A percentile compares a stretch with the other conserved stretches of the same genome.
Evolutionary conservation across 1,140 invertebrate genomes (phyloP).

Genomic region (Dreissena polymorpha): DNA sequence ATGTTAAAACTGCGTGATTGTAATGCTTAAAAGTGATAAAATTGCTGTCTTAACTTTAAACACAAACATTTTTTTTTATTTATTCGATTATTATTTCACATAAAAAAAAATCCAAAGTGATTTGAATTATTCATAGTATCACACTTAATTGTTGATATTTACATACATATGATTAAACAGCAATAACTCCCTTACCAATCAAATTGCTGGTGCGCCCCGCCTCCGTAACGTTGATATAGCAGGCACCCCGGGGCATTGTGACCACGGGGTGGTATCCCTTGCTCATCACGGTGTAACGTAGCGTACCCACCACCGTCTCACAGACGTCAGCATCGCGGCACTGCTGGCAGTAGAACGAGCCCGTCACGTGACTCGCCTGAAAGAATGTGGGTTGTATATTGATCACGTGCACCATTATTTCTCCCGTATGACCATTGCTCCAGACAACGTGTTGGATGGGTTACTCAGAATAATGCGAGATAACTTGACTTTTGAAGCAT

Average conservation of each 20-base stretch:
- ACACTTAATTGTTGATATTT: background rate
- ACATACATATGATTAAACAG: background rate
- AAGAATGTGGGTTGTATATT: background rate
- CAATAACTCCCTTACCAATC: conserved; percentile 85
- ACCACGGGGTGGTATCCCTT: conserved; percentile 89
- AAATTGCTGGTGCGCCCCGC: conserved; percentile 90
- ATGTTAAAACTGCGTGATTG: too few relatives aligned
- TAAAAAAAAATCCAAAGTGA: background rate
- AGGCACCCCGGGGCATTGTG: conserved; percentile 92
- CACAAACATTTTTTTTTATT: background rate
- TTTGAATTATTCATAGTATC: background rate
- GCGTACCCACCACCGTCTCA: conserved; percentile 12
- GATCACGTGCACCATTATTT: too few relatives aligned
- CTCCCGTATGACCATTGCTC: too few relatives aligned
- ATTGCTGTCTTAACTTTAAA: background rate
- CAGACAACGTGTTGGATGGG: too few relatives aligned
- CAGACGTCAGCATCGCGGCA: conserved; percentile 4
- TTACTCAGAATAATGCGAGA: too few relatives aligned
- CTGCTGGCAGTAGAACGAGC: conserved; percentile 16
- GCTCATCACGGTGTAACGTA: conserved; percentile 66
- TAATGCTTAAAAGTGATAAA: too few relatives aligned
- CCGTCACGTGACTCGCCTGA: background rate
- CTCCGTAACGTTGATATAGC: conserved; percentile 93
- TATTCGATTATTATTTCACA: background rate
- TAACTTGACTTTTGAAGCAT: too few relatives aligned